Percentiles rank a stretch among this genome's conserved stretches.
Evolutionary conservation across 2,113 vertebrate genomes (phyloP).

Genomic region (Perca schrenkii): DNA sequence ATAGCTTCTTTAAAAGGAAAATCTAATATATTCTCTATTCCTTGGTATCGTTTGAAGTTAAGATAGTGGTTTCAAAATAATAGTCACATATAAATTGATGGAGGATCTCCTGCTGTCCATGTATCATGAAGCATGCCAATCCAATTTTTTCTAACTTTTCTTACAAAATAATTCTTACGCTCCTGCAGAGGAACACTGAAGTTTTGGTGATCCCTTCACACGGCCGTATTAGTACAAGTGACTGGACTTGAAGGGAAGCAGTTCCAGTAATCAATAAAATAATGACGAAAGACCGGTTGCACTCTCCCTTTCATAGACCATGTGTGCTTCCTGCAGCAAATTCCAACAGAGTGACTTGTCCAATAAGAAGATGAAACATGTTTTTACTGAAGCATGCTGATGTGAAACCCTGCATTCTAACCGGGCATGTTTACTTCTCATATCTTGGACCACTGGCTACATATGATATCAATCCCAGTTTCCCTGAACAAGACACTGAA

Average conservation of each 20-base stretch:
- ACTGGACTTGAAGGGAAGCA: slow-evolving; percentile 27
- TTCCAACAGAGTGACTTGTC: slow-evolving; percentile 63
- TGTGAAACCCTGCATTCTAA: slow-evolving; percentile 46
- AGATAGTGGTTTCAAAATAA: background rate
- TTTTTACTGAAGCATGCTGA: slow-evolving; percentile 40
- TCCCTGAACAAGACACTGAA: no score
- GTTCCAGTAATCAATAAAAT: slow-evolving; percentile 71
- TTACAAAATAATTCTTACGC: no score
- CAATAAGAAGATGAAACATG: slow-evolving; percentile 54
- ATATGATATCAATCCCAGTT: background rate
- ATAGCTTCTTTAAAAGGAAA: background rate
- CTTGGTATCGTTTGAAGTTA: background rate
- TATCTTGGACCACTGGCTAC: background rate
- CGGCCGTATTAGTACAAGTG: slow-evolving; percentile 15
- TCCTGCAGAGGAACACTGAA: slow-evolving; percentile 22
- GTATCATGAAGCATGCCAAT: background rate
- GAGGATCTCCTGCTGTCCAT: background rate
- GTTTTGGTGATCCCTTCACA: slow-evolving; percentile 6
- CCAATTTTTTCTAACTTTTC: background rate
- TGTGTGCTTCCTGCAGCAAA: slow-evolving; percentile 63
- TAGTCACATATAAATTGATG: background rate
- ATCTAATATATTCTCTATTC: background rate
- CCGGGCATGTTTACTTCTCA: background rate
- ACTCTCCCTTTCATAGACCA: slow-evolving; percentile 46
- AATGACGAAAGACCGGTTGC: background rate